phyloP scores from a whole-genome alignment of 2,113 vertebrate species.

The Loxodonta africana region DNA sequence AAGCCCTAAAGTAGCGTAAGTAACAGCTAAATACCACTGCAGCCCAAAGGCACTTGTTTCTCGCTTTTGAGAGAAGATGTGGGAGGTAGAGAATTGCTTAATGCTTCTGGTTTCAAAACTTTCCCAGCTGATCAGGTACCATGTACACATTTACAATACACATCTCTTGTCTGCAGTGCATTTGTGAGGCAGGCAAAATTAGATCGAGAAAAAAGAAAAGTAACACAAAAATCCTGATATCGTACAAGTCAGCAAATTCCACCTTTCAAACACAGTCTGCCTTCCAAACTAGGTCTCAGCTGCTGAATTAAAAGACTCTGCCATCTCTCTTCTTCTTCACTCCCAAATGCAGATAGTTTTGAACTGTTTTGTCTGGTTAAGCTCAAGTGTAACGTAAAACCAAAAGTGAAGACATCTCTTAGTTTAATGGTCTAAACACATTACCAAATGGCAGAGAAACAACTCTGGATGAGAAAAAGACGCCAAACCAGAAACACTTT shows the following conservation, averaged over 20 bases:
- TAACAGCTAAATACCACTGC: background rate
- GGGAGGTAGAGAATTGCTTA: background rate
- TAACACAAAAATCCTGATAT: background rate
- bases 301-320: background rate
- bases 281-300: slow-evolving; percentile 9
- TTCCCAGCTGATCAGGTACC: background rate
- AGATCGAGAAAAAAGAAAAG: background rate
- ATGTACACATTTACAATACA: background rate
- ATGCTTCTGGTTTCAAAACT: background rate
- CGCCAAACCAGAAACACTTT: background rate
- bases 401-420: background rate
- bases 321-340: background rate
- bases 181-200: background rate
- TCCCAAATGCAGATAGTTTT: background rate
- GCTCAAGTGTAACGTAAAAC: slow-evolving; percentile 6
- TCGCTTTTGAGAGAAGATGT: background rate
- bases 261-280: background rate
- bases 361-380: background rate
- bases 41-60: background rate
- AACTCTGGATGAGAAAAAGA: slow-evolving; percentile 14
- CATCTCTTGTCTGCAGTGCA: background rate
- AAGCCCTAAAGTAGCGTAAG: background rate
- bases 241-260: background rate
- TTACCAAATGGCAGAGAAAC: slow-evolving; percentile 17
- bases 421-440: background rate